Evolutionary conservation across 2,888 invertebrate genomes (phyloP).

Genomic region (Callinectes sapidus): DNA sequence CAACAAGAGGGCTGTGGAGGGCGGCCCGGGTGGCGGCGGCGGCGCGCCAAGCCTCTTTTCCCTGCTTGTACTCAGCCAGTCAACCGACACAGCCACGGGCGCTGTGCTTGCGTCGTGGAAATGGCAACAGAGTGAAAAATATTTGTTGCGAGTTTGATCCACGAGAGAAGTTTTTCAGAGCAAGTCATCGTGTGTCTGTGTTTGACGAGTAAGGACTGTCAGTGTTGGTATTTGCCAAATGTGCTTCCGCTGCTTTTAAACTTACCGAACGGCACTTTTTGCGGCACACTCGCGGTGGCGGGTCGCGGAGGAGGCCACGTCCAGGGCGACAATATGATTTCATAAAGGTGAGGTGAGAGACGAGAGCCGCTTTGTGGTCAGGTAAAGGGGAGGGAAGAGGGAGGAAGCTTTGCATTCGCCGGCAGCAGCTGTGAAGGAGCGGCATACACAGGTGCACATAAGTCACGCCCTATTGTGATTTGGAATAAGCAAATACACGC

Average conservation of each 20-base stretch:
- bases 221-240: background rate
- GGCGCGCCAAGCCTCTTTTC: slow-evolving; percentile 15
- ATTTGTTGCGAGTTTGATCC: background rate
- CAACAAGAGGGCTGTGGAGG: background rate
- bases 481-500: background rate
- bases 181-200: background rate
- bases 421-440: background rate
- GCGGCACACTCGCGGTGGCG: background rate
- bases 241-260: background rate
- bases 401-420: background rate
- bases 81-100: background rate
- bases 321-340: background rate
- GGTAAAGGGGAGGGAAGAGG: slow-evolving; percentile 19
- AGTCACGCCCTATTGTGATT: slow-evolving; percentile 12
- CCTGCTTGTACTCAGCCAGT: background rate
- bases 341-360: background rate
- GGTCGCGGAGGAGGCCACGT: background rate
- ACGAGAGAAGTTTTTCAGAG: background rate
- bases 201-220: background rate
- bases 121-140: background rate
- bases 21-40: background rate
- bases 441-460: background rate
- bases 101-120: background rate
- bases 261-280: background rate
- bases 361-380: background rate